Base-by-base conservation (phyloP, 2,888 invertebrate genomes). In the Andrena marginata region DNA sequence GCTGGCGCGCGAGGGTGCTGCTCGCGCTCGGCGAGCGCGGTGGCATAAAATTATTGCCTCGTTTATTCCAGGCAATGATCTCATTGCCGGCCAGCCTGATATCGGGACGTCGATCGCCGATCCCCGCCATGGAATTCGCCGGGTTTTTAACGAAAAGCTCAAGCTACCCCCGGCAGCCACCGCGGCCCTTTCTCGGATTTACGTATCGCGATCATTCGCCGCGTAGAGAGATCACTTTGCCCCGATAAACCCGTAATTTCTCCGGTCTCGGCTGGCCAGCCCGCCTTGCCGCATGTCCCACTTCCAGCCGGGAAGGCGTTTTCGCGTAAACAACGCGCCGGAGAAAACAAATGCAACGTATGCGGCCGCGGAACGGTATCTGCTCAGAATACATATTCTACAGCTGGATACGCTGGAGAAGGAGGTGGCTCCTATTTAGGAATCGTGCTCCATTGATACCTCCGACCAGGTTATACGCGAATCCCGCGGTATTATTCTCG, bases 61-160 rank as follows among this genome's bases (percentile, higher is more conserved):
- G 91, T 91, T 92, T 93, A 93, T 93, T 93, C 89, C 90, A 91
- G 89, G 93, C 92, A 92, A 92, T 93, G 93, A 93, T 93, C 93
- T 93, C 94, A 93, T 93, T 93, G 93, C 90, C 87, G 84, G 77
- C 81, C 69, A 35, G 23, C 75, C 42, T 62, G 77, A 82, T 89
- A 85, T 84, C 88, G 78, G 68, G 74, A 77, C 89, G 84, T 88
- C 82, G 82, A 88, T 82, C 82, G 72, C 68, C 51, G 77, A 63
- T 68, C 31, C 49, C 56, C 72, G 29, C 62, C 42, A 59, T 23
- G 71, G 70, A 79, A 79, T 82, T 82, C 74, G 64, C 71, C 78
- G 16, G 10, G 62, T 64, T 77, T 69, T 59, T 49, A 59, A 35
- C 6, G 26, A 51, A 82, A 56, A 82, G 70, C 48, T 74, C 64